These are phyloP conservation scores for Chrysolina haemoptera DNA, from an alignment of 2,888 invertebrate genomes.

Conservation along the genomic window DNA sequence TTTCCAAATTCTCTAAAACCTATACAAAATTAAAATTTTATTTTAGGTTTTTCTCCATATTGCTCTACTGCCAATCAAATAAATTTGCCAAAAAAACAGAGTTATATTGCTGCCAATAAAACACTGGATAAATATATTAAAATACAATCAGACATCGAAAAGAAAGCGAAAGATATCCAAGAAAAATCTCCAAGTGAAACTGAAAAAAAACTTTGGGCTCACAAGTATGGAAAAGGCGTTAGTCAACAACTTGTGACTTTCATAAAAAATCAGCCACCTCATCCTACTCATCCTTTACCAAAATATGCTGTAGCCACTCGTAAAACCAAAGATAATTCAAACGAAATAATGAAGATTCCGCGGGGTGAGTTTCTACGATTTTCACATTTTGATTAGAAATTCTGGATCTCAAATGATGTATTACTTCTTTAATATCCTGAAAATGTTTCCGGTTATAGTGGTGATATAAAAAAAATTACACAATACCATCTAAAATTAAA, in stretches of 20 bases:
- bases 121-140: conserved; percentile 26
- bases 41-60: conserved; percentile 11
- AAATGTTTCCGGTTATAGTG: no score
- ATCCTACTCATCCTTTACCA: conserved; percentile 33
- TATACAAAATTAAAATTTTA: not conserved
- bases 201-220: conserved; percentile 50
- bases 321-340: not conserved
- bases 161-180: conserved; percentile 16
- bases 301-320: conserved; percentile 37
- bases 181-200: conserved; percentile 18
- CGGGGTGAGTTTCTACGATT: not conserved
- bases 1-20: not conserved
- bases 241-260: conserved; percentile 53
- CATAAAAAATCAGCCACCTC: conserved; percentile 50
- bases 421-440: no score
- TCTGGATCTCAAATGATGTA: no score
- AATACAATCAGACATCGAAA: conserved; percentile 34
- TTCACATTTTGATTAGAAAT: no score
- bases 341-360: conserved; percentile 1
- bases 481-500: no score
- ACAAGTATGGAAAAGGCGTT: conserved; percentile 54
- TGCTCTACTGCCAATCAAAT: not conserved
- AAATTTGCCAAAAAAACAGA: conserved; percentile 1
- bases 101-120: conserved; percentile 13
- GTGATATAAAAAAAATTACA: no score